These are phyloP conservation scores for Drosophila gunungcola DNA, from an alignment of 1,140 invertebrate genomes.

Conservation along the genomic window DNA sequence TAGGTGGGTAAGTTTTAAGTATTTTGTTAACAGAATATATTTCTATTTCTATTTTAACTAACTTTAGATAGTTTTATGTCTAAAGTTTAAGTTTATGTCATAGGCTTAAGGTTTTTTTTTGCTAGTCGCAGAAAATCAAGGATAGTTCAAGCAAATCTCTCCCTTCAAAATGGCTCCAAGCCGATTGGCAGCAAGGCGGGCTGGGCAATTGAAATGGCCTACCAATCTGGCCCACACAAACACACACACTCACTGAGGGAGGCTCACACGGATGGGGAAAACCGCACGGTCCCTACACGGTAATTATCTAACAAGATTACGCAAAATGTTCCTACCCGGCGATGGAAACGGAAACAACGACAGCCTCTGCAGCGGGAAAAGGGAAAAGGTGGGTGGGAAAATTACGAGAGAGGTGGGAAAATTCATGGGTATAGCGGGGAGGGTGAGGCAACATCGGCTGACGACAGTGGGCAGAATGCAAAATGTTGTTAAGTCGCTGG, in stretches of 20 bases:
- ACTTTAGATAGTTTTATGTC: no score
- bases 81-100: no score
- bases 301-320: slow-evolving; percentile 55
- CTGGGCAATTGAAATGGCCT: slow-evolving; percentile 41
- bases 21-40: no score
- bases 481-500: slow-evolving; percentile 54
- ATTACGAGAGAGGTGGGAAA: not conserved
- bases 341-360: slow-evolving; percentile 45
- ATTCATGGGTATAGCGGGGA: not conserved
- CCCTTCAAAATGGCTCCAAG: slow-evolving; percentile 6
- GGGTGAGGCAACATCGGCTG: slow-evolving; percentile 27
- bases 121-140: not conserved
- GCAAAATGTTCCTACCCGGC: slow-evolving; percentile 39
- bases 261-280: slow-evolving; percentile 29
- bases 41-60: no score
- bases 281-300: slow-evolving; percentile 48
- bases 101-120: no score
- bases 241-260: not conserved
- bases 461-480: slow-evolving; percentile 52
- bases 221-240: slow-evolving; percentile 33
- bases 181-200: slow-evolving; percentile 23
- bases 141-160: not conserved
- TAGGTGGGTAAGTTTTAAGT: no score
- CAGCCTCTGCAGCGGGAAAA: slow-evolving; percentile 19
- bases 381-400: not conserved